These are phyloP conservation scores for Drosophila sechellia DNA, from an alignment of 1,140 invertebrate species.

Conservation along the genomic window DNA sequence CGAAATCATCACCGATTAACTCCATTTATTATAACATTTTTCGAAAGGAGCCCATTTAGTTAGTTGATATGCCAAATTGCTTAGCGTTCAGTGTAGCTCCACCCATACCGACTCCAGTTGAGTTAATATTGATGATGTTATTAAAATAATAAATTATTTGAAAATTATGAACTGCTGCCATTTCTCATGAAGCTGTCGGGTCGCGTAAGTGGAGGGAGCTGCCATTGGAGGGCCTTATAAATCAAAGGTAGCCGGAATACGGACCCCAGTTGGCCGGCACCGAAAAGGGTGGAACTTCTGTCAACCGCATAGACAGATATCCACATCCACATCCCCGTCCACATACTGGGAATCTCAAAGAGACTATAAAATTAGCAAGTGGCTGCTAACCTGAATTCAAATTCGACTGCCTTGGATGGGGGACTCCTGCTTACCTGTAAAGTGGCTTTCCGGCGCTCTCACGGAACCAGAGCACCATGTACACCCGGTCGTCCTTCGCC, in stretches of 20 bases:
- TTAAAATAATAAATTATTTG: slow-evolving; percentile 84
- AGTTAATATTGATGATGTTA: slow-evolving; percentile 83
- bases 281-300: slow-evolving; percentile 13
- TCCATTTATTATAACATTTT: too few species aligned
- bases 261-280: slow-evolving; percentile 26
- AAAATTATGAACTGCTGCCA: slow-evolving; percentile 82
- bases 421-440: slow-evolving; percentile 89
- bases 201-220: slow-evolving; percentile 27
- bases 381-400: slow-evolving; percentile 23
- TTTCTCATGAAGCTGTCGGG: slow-evolving; percentile 70
- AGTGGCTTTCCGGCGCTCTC: slow-evolving; percentile 93
- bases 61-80: too few species aligned
- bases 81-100: slow-evolving; percentile 8
- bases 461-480: slow-evolving; percentile 96
- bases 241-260: slow-evolving; percentile 50
- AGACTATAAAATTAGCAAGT: slow-evolving; percentile 52
- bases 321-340: background rate
- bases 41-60: too few species aligned
- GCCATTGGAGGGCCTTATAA: slow-evolving; percentile 44
- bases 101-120: slow-evolving; percentile 41
- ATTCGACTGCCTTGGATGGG: slow-evolving; percentile 5
- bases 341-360: slow-evolving; percentile 37
- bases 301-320: slow-evolving; percentile 16
- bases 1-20: too few species aligned
- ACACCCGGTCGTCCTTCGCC: slow-evolving; percentile 91